Evolutionary conservation across 1,140 invertebrate species (phyloP).

Genomic region (Sitodiplosis mosellana): DNA sequence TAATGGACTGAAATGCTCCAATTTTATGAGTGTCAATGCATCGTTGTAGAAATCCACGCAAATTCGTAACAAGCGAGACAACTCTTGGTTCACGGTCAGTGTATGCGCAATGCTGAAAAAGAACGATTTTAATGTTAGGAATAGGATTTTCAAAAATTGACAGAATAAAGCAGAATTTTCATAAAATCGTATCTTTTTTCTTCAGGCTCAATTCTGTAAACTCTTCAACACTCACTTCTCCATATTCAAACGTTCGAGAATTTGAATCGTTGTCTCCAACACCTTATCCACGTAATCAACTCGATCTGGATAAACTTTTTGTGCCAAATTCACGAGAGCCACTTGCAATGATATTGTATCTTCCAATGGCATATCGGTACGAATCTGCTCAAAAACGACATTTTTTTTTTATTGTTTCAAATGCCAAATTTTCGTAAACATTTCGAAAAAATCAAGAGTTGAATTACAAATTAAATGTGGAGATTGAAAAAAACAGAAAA

Average conservation of each 20-base stretch:
- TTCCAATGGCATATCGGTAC: conserved; percentile 85
- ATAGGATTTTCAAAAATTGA: conserved; percentile 4
- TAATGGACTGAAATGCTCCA: conserved; percentile 70
- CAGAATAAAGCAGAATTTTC: not conserved
- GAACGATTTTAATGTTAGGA: not conserved
- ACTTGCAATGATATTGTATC: conserved; percentile 94
- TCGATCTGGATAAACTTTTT: conserved; percentile 89
- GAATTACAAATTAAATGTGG: too few species aligned
- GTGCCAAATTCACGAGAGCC: conserved; percentile 82
- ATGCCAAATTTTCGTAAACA: too few species aligned
- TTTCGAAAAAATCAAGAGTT: too few species aligned
- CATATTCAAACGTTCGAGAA: conserved; percentile 59
- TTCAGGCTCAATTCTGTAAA: not conserved
- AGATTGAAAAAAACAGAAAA: too few species aligned
- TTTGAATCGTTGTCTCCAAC: conserved; percentile 72
- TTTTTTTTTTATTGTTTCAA: too few species aligned
- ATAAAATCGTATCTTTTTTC: conserved; percentile 1
- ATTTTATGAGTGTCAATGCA: conserved; percentile 63
- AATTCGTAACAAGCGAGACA: conserved; percentile 82
- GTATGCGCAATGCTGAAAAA: conserved; percentile 17
- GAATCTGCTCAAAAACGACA: conserved; percentile 23
- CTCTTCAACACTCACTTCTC: conserved; percentile 39
- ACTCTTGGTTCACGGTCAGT: conserved; percentile 36
- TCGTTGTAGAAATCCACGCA: conserved; percentile 92
- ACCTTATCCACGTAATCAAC: conserved; percentile 94